phyloP scores from a whole-genome alignment of 1,140 invertebrate genomes.

The Polypedilum vanderplanki region DNA sequence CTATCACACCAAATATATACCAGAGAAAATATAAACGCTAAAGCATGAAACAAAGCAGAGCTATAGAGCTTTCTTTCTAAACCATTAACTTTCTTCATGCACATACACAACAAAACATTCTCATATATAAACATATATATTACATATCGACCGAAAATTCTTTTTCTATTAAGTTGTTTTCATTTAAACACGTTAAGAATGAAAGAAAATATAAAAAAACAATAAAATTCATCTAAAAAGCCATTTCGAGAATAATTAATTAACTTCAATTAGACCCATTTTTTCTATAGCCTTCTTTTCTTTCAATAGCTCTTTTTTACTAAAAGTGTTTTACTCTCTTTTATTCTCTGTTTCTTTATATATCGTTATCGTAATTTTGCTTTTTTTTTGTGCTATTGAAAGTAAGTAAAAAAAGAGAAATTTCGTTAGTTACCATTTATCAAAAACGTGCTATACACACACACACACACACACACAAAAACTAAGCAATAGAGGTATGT shows the following conservation, averaged over 20 bases:
- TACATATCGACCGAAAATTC: too few species aligned
- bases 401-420: neutral
- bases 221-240: constrained; percentile 6
- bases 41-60: too few species aligned
- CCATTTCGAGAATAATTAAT: constrained; percentile 14
- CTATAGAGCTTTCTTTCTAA: too few species aligned
- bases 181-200: neutral
- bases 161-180: too few species aligned
- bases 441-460: neutral
- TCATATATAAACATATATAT: too few species aligned
- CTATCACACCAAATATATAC: too few species aligned
- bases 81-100: too few species aligned
- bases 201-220: neutral
- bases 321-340: neutral
- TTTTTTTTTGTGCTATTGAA: neutral
- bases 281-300: neutral
- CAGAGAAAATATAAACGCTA: too few species aligned
- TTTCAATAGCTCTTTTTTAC: neutral
- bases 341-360: neutral
- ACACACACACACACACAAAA: too few species aligned
- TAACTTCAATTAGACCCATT: constrained; percentile 18
- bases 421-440: constrained; percentile 7
- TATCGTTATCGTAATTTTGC: neutral
- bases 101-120: too few species aligned
- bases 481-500: neutral